Evolutionary conservation across 1,140 invertebrate genomes (phyloP).

Genomic region (Camponotus vicinus): DNA sequence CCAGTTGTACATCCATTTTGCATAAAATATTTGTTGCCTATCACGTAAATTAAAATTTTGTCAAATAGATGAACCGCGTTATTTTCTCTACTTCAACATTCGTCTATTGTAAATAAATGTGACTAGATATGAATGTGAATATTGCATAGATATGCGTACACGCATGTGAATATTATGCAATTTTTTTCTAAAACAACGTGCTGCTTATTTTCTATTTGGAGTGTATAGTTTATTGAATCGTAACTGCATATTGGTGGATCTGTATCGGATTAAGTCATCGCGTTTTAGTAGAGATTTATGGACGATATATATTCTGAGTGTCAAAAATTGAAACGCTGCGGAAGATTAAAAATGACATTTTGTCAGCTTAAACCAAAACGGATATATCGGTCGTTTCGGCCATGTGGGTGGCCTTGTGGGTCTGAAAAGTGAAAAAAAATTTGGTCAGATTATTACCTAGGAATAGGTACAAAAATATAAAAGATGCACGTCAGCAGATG

Average conservation of each 20-base stretch:
- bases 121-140: background rate
- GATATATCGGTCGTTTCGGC: slow-evolving; percentile 27
- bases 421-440: background rate
- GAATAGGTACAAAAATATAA: slow-evolving; percentile 28
- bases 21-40: slow-evolving; percentile 4
- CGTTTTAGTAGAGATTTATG: slow-evolving; percentile 57
- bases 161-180: background rate
- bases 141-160: background rate
- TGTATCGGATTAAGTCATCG: slow-evolving; percentile 44
- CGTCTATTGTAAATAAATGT: slow-evolving; percentile 1
- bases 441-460: background rate
- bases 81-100: slow-evolving; percentile 13
- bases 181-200: slow-evolving; percentile 22
- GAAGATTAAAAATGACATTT: slow-evolving; percentile 33
- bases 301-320: background rate
- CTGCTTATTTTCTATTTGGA: slow-evolving; percentile 48
- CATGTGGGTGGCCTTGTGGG: background rate
- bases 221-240: slow-evolving; percentile 48
- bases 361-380: slow-evolving; percentile 65
- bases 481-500: slow-evolving; percentile 72
- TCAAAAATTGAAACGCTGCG: background rate
- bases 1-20: background rate
- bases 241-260: slow-evolving; percentile 56
- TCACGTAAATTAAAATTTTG: background rate
- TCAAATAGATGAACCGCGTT: background rate